Conservation (phyloP, 23 tunicate species). For the Corella eumyota region DNA sequence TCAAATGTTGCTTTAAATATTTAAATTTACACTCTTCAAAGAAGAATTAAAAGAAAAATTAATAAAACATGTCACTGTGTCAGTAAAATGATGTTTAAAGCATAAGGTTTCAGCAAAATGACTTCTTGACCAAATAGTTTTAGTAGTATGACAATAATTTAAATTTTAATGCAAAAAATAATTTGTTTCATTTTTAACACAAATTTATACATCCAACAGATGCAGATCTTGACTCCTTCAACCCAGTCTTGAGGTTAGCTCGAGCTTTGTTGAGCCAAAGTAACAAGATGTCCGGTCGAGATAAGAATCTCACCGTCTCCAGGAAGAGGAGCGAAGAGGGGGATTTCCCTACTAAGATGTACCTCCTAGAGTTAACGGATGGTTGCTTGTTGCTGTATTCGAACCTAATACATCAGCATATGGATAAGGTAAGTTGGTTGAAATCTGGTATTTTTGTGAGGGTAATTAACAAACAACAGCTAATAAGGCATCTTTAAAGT, state of each 20-base stretch:
- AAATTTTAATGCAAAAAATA: no score
- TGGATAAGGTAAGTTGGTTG: conserved; percentile 85
- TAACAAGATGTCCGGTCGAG: conserved; percentile 52
- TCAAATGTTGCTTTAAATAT: background rate
- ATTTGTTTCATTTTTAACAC: no score
- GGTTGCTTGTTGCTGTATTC: conserved; percentile 72
- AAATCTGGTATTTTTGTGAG: background rate
- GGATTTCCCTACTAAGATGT: conserved; percentile 48
- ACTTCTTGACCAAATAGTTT: no score
- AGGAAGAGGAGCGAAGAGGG: conserved; percentile 66
- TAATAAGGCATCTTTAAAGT: no score
- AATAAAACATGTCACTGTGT: no score
- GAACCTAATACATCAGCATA: conserved; percentile 62
- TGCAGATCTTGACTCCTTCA: conserved; percentile 67
- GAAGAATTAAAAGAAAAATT: background rate
- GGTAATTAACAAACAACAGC: background rate
- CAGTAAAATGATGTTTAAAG: no score
- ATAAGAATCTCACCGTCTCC: conserved; percentile 40
- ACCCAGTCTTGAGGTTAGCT: conserved; percentile 83
- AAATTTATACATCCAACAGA: no score
- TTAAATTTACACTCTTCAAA: background rate
- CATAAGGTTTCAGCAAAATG: no score
- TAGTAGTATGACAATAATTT: no score
- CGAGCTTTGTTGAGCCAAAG: conserved; percentile 72
- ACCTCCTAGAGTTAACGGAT: conserved; percentile 70